Percentiles rank a stretch among this genome's conserved stretches.
phyloP scores from a whole-genome alignment of 1,140 invertebrate species.

The Colletes gigas region DNA sequence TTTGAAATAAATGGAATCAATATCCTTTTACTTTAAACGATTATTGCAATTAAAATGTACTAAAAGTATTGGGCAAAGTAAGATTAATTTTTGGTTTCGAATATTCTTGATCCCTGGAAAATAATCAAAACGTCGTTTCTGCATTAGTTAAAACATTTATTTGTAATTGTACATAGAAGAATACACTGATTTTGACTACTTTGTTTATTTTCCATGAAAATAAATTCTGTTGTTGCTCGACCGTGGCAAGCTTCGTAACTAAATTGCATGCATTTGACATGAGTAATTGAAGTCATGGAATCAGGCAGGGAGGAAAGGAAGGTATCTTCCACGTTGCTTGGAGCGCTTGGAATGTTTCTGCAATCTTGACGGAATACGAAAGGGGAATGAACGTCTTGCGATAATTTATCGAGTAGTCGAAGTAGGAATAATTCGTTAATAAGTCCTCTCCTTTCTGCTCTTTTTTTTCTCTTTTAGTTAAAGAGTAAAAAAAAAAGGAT shows the following conservation, averaged over 20 bases:
- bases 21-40: too few species aligned
- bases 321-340: neutral
- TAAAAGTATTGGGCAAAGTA: too few species aligned
- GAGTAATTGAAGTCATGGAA: slow-evolving; percentile 22
- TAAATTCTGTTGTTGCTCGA: too few species aligned
- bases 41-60: too few species aligned
- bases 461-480: slow-evolving; percentile 19
- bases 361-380: slow-evolving; percentile 52
- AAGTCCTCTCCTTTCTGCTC: slow-evolving; percentile 51
- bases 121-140: too few species aligned
- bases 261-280: neutral
- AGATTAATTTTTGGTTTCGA: too few species aligned
- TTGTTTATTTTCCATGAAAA: too few species aligned
- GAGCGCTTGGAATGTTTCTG: slow-evolving; percentile 40
- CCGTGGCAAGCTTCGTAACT: neutral
- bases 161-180: too few species aligned
- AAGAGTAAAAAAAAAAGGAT: slow-evolving; percentile 41
- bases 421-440: slow-evolving; percentile 70
- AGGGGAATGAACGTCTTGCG: slow-evolving; percentile 55
- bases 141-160: too few species aligned
- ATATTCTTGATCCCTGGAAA: too few species aligned
- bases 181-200: too few species aligned
- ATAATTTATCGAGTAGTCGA: slow-evolving; percentile 68
- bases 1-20: too few species aligned
- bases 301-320: neutral